Conservation (phyloP, 2,888 invertebrate species). For the Drosophila diplacantha region DNA sequence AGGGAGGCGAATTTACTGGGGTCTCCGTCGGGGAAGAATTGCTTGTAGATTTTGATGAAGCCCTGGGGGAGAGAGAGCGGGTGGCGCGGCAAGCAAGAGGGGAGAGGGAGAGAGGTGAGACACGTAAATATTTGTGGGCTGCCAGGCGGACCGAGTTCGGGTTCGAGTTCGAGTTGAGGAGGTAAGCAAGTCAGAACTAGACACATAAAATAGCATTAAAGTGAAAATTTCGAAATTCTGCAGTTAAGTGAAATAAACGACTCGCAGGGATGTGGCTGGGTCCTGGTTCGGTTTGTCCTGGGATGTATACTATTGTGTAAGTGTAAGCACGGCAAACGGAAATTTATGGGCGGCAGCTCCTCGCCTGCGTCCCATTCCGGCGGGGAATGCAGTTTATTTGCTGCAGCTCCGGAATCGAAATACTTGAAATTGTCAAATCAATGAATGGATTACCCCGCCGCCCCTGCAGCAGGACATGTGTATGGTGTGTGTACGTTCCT, state of each 20-base stretch:
- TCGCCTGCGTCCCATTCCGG: no score
- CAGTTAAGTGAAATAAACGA: constrained; percentile 34
- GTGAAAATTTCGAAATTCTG: constrained; percentile 19
- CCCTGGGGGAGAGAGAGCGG: constrained; percentile 82
- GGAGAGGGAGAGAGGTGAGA: constrained; percentile 5
- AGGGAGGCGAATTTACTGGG: constrained; percentile 98
- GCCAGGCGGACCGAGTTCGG: background rate
- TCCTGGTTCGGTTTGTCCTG: background rate
- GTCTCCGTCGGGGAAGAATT: constrained; percentile 99
- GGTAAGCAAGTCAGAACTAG: constrained; percentile 17
- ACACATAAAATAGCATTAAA: constrained; percentile 46
- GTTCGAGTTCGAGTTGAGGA: constrained; percentile 2
- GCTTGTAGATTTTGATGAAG: constrained; percentile 99
- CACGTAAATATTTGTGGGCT: constrained; percentile 10
- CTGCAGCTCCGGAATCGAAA: constrained; percentile 15
- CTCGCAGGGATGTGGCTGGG: constrained; percentile 3
- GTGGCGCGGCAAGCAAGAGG: constrained; percentile 5
- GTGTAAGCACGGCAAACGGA: constrained; percentile 3
- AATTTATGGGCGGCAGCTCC: constrained; percentile 12
- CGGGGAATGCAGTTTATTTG: constrained; percentile 11
- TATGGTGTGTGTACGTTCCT: background rate
- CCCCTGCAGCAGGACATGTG: background rate
- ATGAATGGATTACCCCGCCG: constrained; percentile 15
- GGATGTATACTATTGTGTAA: constrained; percentile 3
- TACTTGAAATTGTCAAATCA: constrained; percentile 30